These are phyloP conservation scores for Callithrix jacchus DNA, from an alignment of 2,113 vertebrate genomes.

Conservation along the genomic window DNA sequence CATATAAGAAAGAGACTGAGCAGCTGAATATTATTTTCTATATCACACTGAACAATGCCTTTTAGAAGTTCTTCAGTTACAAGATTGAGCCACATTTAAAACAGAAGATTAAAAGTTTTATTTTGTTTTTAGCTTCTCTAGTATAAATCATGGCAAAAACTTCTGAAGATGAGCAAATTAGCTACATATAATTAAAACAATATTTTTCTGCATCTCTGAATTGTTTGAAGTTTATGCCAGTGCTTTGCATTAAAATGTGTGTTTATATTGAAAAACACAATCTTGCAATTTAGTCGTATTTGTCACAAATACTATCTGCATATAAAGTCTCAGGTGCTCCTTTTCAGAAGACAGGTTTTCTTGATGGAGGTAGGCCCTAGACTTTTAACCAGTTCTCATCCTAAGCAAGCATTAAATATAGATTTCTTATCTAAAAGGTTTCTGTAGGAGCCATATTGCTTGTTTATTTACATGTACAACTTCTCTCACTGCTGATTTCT, in stretches of 20 bases:
- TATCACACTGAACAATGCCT: not conserved
- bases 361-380: not conserved
- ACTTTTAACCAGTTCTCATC: not conserved
- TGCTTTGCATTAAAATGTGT: not conserved
- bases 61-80: not conserved
- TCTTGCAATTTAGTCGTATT: not conserved
- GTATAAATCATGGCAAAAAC: not conserved
- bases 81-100: not conserved
- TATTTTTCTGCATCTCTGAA: not conserved
- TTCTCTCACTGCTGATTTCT: not conserved
- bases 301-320: not conserved
- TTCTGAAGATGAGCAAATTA: conserved; percentile 41
- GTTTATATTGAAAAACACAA: not conserved
- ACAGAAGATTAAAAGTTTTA: not conserved
- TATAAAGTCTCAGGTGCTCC: not conserved
- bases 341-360: not conserved
- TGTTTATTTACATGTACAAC: not conserved
- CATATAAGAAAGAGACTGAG: not conserved
- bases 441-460: not conserved
- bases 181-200: not conserved
- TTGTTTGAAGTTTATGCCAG: not conserved
- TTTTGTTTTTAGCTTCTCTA: not conserved
- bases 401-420: not conserved
- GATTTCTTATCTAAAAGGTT: not conserved
- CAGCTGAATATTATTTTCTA: not conserved